Base-by-base conservation (phyloP, 2,888 invertebrate genomes). In the Boloria selene region DNA sequence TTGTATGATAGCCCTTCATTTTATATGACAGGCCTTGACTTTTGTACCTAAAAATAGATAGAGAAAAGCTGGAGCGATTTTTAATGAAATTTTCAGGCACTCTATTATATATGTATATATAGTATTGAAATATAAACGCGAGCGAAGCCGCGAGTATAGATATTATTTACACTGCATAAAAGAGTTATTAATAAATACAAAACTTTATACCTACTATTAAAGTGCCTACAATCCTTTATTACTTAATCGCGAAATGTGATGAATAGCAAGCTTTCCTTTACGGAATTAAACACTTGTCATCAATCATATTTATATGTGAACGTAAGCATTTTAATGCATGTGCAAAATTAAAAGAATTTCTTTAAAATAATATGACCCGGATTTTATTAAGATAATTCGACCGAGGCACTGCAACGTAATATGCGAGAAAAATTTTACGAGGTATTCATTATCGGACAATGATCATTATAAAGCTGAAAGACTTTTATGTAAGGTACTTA, bases 351-450 rank as follows among this genome's bases (percentile, higher is more conserved):
- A 72, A 69, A 70, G 70, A 70, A 70, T 65, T 72, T 70, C 65
- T 65, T 71, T 65, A 69, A 71, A 71, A 70, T 52, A 67, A 59
- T 65, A 45, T 54, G 70, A 70, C 68, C 70, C 69, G 67, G 69
- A 69, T 73, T 72, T 68, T 67, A 56, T 65, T 61, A 64, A 69
- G 72, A 72, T 70, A 72, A 72, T 65, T 70, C 72, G 69, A 67
- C 69, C 70, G 58, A 71, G 70, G 68, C 65, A 67, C 68, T 62
- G 47, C 64, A 67, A 72, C 65, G 70, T 72, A 70, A 72, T 76
- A 75, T 73, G 72, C 74, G 72, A 76, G 79, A 81, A 80, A 81
- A 79, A 68, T 77, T 83, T 84, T 79, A 84, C 79, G 83, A 84
- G 65, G 70, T 70, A 79, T 79, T 80, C 80, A 81, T 76, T 76